Evolutionary conservation across 2,113 vertebrate species (phyloP).

Genomic region (Lontra canadensis): DNA sequence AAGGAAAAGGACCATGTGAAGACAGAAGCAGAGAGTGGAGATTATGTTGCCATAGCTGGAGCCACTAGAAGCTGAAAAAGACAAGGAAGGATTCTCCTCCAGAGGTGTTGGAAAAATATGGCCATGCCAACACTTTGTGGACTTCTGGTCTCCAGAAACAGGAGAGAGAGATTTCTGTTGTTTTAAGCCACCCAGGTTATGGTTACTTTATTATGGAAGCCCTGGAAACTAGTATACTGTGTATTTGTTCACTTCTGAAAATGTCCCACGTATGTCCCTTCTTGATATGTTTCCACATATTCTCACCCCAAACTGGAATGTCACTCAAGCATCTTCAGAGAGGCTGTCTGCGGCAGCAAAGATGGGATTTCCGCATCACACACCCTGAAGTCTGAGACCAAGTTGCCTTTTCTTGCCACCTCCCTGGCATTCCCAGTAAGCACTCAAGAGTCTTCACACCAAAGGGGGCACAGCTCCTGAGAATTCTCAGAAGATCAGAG

Average conservation of each 20-base stretch:
- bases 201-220: background rate
- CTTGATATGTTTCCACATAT: background rate
- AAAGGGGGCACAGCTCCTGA: background rate
- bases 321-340: background rate
- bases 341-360: background rate
- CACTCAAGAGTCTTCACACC: background rate
- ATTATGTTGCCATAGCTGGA: background rate
- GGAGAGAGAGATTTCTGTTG: background rate
- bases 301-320: background rate
- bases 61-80: background rate
- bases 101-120: background rate
- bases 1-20: background rate
- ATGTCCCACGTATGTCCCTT: fast-evolving
- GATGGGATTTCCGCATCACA: background rate
- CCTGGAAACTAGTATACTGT: background rate
- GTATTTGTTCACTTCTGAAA: background rate
- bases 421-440: background rate
- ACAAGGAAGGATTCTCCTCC: background rate
- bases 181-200: background rate
- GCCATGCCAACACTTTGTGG: background rate
- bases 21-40: background rate
- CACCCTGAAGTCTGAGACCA: background rate
- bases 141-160: background rate
- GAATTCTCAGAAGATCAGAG: background rate
- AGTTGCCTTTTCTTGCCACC: background rate